Percentiles rank a stretch among this genome's conserved stretches.
Conservation (phyloP, 2,888 invertebrate species). For the Harpagoxenus sublaevis region DNA sequence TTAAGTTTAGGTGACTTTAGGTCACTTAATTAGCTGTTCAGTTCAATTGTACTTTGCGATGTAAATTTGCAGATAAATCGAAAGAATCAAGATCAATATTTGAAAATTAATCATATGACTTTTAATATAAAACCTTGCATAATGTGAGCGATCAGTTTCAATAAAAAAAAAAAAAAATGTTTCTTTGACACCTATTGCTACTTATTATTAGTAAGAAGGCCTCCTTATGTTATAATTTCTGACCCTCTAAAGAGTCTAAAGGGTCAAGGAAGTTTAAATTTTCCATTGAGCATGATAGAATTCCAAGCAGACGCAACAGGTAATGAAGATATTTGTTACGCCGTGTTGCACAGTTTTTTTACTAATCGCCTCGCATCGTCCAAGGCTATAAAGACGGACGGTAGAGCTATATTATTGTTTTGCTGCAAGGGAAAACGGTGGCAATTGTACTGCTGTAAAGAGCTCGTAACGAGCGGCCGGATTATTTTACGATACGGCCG, state of each 20-base stretch:
- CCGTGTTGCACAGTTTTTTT: constrained; percentile 8
- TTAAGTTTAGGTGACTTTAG: not conserved
- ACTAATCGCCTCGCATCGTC: not conserved
- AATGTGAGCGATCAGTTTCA: not conserved
- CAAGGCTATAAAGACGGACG: not conserved
- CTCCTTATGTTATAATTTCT: not conserved
- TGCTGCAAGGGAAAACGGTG: not conserved
- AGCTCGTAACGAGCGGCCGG: constrained; percentile 11
- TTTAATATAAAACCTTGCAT: not conserved
- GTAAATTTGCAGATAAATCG: not conserved
- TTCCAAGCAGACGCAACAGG: constrained; percentile 20
- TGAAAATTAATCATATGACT: not conserved
- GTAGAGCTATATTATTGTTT: not conserved
- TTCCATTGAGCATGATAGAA: not conserved
- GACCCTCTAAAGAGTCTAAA: no score
- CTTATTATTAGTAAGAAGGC: not conserved
- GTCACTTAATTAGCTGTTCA: not conserved
- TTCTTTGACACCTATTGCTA: not conserved
- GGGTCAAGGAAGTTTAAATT: not conserved
- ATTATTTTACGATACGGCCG: constrained; percentile 20
- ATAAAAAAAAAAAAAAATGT: not conserved
- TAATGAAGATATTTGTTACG: constrained; percentile 22
- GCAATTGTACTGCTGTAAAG: constrained; percentile 19
- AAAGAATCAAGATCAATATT: not conserved
- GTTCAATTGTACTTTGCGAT: not conserved